Conservation (phyloP, 30 jellyfish, hydroid and myxozoan genomes). For the Turritopsis rubra region DNA sequence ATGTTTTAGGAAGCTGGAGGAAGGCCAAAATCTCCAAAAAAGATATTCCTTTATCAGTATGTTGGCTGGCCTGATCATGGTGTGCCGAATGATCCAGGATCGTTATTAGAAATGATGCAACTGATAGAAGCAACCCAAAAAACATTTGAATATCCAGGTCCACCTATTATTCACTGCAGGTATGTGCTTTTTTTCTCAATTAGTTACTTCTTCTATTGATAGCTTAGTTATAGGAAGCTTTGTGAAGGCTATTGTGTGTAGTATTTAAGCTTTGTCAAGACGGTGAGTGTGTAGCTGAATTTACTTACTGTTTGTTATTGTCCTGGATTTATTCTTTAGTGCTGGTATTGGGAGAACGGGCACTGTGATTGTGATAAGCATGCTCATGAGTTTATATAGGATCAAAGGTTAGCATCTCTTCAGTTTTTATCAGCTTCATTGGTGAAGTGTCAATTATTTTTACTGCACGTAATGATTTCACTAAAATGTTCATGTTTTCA, state of each 20-base stretch:
- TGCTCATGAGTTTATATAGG: conserved; percentile 53
- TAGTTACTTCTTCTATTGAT: not conserved
- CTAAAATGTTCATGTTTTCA: too few relatives aligned
- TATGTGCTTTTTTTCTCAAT: not conserved
- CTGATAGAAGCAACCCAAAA: conserved; percentile 51
- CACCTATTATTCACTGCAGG: conserved; percentile 88
- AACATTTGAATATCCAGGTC: conserved; percentile 74
- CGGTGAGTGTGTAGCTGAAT: not conserved
- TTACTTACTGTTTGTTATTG: not conserved
- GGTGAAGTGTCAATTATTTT: too few relatives aligned
- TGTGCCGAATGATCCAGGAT: conserved; percentile 81
- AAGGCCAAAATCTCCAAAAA: conserved; percentile 56
- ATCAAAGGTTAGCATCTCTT: conserved; percentile 56
- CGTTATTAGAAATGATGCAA: conserved; percentile 70
- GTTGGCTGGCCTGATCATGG: conserved; percentile 95
- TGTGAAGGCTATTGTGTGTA: not conserved
- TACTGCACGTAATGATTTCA: too few relatives aligned
- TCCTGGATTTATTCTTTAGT: conserved; percentile 23
- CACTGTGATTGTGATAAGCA: conserved; percentile 59
- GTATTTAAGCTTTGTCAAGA: not conserved
- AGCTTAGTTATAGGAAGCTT: too few relatives aligned
- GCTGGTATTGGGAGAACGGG: conserved; percentile 97
- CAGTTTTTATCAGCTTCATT: too few relatives aligned
- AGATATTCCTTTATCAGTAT: conserved; percentile 63
- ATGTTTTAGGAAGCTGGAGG: conserved; percentile 34